Evolutionary conservation across 2,888 invertebrate species (phyloP), one percentile per base, ranked within the genome.

Genomic region (Rhingia campestris): DNA sequence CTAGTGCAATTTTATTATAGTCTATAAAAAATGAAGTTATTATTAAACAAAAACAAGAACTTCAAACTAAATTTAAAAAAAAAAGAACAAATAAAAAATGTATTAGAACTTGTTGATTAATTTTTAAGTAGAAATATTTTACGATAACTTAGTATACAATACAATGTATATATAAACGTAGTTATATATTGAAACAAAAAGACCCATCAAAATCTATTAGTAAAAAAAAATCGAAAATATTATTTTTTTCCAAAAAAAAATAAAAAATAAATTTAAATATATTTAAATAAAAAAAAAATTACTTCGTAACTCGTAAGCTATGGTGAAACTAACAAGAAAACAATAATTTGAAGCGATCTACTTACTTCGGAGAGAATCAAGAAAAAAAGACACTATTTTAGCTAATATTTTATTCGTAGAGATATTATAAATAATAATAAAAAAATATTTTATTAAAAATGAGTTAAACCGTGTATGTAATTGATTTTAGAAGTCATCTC

Each of bases 281-380:
- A n/a, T n/a, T n/a, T n/a, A n/a, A n/a, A n/a, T n/a, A n/a, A n/a
- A n/a, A 43, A 37, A 64, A 35, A 56, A 51, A 80, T 30, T 54
- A 41, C 41, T 74, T 80, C 61, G 45, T 69, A 77, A 22, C 37
- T 67, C 56, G 41, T 80, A 69, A 63, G 67, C 61, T 51, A 81
- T 69, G n/a, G 75, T 61, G 67, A 56, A 80, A 74, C 61, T 56
- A 45, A 69, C 43, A 47, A 56, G 54, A 54, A 61, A 76, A 76
- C 76, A 76, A 76, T 76, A 82, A 82, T 77, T 82, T 77, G 82
- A 73, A 73, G 73, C 58, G 67, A 73, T 56, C 67, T 69, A 81
- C 81, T 67, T 67, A 82, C 77, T 79, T 82, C 82, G 82, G 82
- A 82, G 82, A 82, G 82, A 77, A 77, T 77, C 82, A 77, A 67